A percentile compares a stretch with the other conserved stretches of the same genome.
Evolutionary conservation across 92 coral and sea anemone species (phyloP).

Genomic region (Epizoanthus stellaris): DNA sequence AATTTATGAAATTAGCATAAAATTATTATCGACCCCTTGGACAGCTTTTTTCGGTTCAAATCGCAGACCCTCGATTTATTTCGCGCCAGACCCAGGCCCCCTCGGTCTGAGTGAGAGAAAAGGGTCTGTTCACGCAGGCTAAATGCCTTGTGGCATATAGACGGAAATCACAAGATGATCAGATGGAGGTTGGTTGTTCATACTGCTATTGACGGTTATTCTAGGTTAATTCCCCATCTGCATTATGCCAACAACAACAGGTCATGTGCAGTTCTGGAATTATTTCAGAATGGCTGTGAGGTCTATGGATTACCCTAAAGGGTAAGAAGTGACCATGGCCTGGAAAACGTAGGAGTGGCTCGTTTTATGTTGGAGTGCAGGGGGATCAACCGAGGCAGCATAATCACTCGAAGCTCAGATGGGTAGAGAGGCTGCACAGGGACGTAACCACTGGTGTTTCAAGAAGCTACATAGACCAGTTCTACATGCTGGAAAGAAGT

Average conservation of each 20-base stretch:
- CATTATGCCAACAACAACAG: conserved; percentile 49
- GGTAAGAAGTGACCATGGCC: conserved; percentile 48
- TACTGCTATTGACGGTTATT: conserved; percentile 45
- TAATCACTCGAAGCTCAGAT: conserved; percentile 31
- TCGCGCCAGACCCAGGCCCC: too few relatives aligned
- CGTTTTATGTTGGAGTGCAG: conserved; percentile 38
- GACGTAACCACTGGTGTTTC: conserved; percentile 50
- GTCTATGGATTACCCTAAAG: conserved; percentile 43
- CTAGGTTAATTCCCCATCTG: conserved; percentile 38
- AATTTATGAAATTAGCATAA: too few relatives aligned
- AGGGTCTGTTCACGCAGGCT: too few relatives aligned
- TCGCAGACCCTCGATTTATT: too few relatives aligned
- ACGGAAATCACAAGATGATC: conserved; percentile 48
- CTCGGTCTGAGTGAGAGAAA: too few relatives aligned
- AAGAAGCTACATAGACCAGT: conserved; percentile 33
- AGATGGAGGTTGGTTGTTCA: conserved; percentile 52
- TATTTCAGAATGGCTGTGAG: conserved; percentile 29
- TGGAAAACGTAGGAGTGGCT: conserved; percentile 54
- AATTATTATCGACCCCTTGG: too few relatives aligned
- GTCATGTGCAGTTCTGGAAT: conserved; percentile 36
- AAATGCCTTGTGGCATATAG: conserved; percentile 47
- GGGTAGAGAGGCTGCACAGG: conserved; percentile 47
- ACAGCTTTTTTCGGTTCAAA: too few relatives aligned
- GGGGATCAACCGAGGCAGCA: conserved; percentile 40
- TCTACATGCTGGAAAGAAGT: conserved; percentile 35